Conservation (phyloP, 1,140 invertebrate genomes). For the Proctacanthus coquilletti region DNA sequence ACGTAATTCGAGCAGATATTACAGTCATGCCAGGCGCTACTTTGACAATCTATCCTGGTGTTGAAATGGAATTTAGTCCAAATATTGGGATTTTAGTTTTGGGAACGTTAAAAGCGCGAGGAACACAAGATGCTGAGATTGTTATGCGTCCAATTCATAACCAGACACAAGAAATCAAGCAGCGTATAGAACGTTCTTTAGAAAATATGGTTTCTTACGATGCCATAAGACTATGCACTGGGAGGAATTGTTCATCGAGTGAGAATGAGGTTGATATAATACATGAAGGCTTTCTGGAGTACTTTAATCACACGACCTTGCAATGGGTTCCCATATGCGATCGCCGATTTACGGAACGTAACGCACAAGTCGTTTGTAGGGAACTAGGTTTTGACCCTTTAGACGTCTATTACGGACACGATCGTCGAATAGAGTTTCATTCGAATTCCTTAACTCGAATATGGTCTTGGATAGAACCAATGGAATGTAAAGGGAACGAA, state of each 20-base stretch:
- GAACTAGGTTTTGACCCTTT: slow-evolving; percentile 82
- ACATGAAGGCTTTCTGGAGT: slow-evolving; percentile 74
- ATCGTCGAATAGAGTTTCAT: slow-evolving; percentile 67
- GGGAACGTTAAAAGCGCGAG: slow-evolving; percentile 76
- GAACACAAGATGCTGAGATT: slow-evolving; percentile 63
- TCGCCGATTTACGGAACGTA: slow-evolving; percentile 80
- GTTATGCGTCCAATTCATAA: slow-evolving; percentile 56
- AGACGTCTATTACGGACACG: slow-evolving; percentile 72
- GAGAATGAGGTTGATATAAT: slow-evolving; percentile 31
- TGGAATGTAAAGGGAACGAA: slow-evolving; percentile 75
- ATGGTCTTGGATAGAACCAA: slow-evolving; percentile 89
- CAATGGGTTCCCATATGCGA: slow-evolving; percentile 98
- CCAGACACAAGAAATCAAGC: slow-evolving; percentile 12
- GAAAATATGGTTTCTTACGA: slow-evolving; percentile 37
- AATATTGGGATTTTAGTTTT: slow-evolving; percentile 94
- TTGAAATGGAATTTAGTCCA: slow-evolving; percentile 84
- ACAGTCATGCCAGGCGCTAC: slow-evolving; percentile 90
- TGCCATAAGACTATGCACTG: slow-evolving; percentile 57
- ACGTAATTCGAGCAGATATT: slow-evolving; percentile 76
- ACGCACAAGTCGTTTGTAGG: slow-evolving; percentile 87
- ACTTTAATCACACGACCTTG: slow-evolving; percentile 85
- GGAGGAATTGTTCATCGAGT: slow-evolving; percentile 45
- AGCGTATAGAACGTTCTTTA: slow-evolving; percentile 31
- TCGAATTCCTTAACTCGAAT: slow-evolving; percentile 67
- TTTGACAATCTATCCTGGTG: slow-evolving; percentile 76